Evolutionary conservation across 1,140 invertebrate genomes (phyloP).

Genomic region (Tenebrio molitor): DNA sequence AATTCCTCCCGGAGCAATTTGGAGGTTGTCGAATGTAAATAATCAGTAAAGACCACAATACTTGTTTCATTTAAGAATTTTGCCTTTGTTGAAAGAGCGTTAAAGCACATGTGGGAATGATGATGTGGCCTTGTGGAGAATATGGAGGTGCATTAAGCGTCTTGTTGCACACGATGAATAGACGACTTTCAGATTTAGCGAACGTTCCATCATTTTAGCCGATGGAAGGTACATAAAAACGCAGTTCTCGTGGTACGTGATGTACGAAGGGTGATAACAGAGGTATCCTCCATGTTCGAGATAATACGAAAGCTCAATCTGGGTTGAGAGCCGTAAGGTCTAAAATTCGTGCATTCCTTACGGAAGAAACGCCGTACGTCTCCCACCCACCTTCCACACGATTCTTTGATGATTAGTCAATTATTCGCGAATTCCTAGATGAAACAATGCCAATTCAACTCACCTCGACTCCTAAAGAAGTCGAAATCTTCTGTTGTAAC

Average conservation of each 20-base stretch:
- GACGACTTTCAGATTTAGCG: no score
- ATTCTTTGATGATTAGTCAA: constrained; percentile 27
- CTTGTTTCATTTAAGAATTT: no score
- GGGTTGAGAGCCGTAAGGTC: constrained; percentile 51
- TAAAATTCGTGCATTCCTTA: constrained; percentile 51
- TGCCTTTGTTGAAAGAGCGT: no score
- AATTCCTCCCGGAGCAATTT: no score
- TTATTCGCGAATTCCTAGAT: constrained; percentile 25
- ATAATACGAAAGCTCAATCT: neutral
- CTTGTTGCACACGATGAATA: neutral
- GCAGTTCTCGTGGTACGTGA: neutral
- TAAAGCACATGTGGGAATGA: constrained; percentile 1
- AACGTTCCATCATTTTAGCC: no score
- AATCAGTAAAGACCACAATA: no score
- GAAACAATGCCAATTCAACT: constrained; percentile 43
- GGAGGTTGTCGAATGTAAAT: no score
- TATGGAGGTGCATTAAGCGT: constrained; percentile 6
- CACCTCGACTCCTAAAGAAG: constrained; percentile 58
- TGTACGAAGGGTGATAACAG: neutral
- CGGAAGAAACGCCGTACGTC: constrained; percentile 42
- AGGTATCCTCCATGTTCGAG: constrained; percentile 25
- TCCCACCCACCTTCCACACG: constrained; percentile 33
- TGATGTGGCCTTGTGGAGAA: constrained; percentile 19
- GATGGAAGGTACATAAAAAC: neutral
- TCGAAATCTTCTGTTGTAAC: constrained; percentile 57